phyloP scores from a whole-genome alignment of 1,140 invertebrate genomes.

The Bradysia coprophila region DNA sequence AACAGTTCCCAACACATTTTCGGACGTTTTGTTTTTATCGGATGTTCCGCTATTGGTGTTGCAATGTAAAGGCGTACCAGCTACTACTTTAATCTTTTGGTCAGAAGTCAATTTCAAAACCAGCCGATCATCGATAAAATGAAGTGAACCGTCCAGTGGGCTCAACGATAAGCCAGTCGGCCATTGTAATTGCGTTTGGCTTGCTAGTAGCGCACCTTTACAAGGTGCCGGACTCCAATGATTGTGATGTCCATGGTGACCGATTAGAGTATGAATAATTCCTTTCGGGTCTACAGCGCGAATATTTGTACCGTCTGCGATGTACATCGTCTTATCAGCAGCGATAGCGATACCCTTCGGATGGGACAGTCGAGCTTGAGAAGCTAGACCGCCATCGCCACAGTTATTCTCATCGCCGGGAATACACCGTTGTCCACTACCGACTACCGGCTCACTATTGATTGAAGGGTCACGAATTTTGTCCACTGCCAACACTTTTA shows the following conservation, averaged over 20 bases:
- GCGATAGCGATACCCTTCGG: conserved; percentile 91
- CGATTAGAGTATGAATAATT: conserved; percentile 87
- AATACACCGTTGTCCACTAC: conserved; percentile 89
- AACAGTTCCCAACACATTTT: conserved; percentile 52
- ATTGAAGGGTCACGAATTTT: conserved; percentile 62
- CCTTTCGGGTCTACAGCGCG: conserved; percentile 76
- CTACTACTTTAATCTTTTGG: conserved; percentile 75
- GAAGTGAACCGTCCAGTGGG: conserved; percentile 80
- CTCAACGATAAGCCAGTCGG: conserved; percentile 84
- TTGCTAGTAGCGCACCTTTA: conserved; percentile 54
- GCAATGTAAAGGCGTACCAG: conserved; percentile 81
- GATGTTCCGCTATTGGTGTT: conserved; percentile 26
- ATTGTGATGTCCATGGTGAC: conserved; percentile 79
- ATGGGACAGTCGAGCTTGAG: conserved; percentile 79
- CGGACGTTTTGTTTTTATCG: conserved; percentile 22
- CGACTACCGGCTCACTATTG: conserved; percentile 80
- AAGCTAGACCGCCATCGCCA: conserved; percentile 81
- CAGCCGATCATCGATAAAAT: conserved; percentile 89
- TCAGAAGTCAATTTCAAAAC: conserved; percentile 82
- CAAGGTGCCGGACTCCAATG: conserved; percentile 82
- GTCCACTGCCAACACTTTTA: conserved; percentile 51
- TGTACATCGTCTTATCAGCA: conserved; percentile 80
- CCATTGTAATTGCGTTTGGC: conserved; percentile 81
- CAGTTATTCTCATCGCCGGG: conserved; percentile 59
- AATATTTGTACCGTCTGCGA: conserved; percentile 87